These are phyloP conservation scores for Gymnoscelis rufifasciata DNA, from an alignment of 2,888 invertebrate species.

Conservation along the genomic window DNA sequence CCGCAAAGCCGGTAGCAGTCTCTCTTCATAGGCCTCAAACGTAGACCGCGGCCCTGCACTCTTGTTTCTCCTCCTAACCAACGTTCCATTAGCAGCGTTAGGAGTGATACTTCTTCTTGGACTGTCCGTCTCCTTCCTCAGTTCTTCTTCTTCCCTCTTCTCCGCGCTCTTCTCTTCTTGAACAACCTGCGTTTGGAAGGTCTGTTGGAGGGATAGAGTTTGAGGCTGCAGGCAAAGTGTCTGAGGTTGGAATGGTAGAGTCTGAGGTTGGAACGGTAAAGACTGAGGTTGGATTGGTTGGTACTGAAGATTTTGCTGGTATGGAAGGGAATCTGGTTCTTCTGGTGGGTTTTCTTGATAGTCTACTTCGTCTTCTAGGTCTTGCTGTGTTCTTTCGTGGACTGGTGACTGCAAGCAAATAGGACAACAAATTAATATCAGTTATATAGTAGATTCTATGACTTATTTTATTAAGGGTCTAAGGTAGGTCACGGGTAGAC, in stretches of 20 bases:
- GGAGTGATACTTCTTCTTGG: conserved; percentile 70
- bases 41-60: conserved; percentile 84
- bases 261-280: conserved; percentile 5
- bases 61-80: conserved; percentile 81
- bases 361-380: conserved; percentile 47
- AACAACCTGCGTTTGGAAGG: neutral
- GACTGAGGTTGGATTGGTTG: conserved; percentile 7
- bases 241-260: conserved; percentile 15
- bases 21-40: conserved; percentile 92
- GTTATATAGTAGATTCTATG: too few species aligned
- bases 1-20: conserved; percentile 89
- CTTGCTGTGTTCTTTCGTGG: conserved; percentile 34
- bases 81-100: conserved; percentile 70
- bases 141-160: conserved; percentile 60
- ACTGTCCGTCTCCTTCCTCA: conserved; percentile 65
- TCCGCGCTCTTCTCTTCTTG: conserved; percentile 39
- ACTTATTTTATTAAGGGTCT: too few species aligned
- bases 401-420: conserved; percentile 45
- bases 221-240: conserved; percentile 10
- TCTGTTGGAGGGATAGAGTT: neutral
- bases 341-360: conserved; percentile 21
- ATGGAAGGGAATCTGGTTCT: conserved; percentile 28
- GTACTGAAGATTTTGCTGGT: conserved; percentile 7
- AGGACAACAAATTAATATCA: too few species aligned
- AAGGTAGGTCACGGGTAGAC: too few species aligned